These are phyloP conservation scores for Mongoloraphidia duomilia DNA, from an alignment of 2,888 invertebrate genomes.

Conservation along the genomic window DNA sequence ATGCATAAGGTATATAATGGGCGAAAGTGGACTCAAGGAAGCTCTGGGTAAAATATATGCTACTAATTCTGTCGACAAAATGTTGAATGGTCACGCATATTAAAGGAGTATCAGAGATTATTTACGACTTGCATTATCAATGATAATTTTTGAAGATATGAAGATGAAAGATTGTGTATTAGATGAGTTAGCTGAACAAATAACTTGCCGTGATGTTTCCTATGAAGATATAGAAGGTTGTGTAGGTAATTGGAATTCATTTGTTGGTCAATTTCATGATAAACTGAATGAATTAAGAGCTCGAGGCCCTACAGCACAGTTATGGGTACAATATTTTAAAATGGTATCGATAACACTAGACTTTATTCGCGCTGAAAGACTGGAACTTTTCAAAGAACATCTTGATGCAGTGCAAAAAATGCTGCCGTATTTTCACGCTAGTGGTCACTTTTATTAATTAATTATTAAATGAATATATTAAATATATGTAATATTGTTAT, in stretches of 20 bases:
- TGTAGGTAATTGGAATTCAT: slow-evolving; percentile 9
- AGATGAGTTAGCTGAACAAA: slow-evolving; percentile 16
- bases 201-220: slow-evolving; percentile 16
- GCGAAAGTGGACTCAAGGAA: slow-evolving; percentile 15
- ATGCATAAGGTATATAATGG: slow-evolving; percentile 13
- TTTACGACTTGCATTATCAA: slow-evolving; percentile 18
- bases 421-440: slow-evolving; percentile 23
- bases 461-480: too few relatives aligned
- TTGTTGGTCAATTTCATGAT: slow-evolving; percentile 12
- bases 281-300: slow-evolving; percentile 17
- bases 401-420: slow-evolving; percentile 20
- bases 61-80: slow-evolving; percentile 18
- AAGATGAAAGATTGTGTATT: slow-evolving; percentile 9
- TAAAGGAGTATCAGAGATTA: slow-evolving; percentile 22
- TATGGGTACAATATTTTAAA: slow-evolving; percentile 6
- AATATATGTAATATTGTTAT: too few relatives aligned
- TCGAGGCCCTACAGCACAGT: slow-evolving; percentile 14
- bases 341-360: slow-evolving; percentile 9
- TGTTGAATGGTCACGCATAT: slow-evolving; percentile 19
- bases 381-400: slow-evolving; percentile 19
- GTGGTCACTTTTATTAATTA: too few relatives aligned
- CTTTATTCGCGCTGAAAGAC: slow-evolving; percentile 18
- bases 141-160: slow-evolving; percentile 12
- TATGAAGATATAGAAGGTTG: slow-evolving; percentile 15
- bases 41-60: slow-evolving; percentile 12